Evolutionary conservation across 2,888 invertebrate genomes (phyloP).

Genomic region (Pandemis corylana): DNA sequence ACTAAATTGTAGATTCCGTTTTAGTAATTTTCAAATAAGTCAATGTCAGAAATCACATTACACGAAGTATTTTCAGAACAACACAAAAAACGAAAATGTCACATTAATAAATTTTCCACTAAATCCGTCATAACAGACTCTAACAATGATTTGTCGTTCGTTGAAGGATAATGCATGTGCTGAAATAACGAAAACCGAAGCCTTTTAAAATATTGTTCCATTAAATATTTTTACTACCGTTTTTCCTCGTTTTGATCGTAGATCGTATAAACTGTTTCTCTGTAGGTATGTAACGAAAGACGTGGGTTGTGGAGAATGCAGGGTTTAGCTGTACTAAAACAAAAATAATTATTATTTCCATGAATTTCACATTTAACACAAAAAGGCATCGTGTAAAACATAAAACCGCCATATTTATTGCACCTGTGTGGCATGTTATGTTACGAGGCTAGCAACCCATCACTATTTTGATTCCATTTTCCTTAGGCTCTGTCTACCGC

Average conservation of each 20-base stretch:
- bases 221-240: constrained; percentile 31
- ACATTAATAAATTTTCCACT: constrained; percentile 19
- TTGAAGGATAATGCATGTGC: constrained; percentile 56
- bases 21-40: neutral
- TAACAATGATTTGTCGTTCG: constrained; percentile 60
- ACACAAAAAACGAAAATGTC: neutral
- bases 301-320: no score
- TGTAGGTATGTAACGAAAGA: no score
- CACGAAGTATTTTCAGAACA: neutral
- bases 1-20: neutral
- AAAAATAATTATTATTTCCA: no score
- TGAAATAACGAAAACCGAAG: constrained; percentile 51
- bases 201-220: constrained; percentile 46
- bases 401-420: no score
- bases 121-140: constrained; percentile 29
- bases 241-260: neutral
- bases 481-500: no score
- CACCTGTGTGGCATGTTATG: no score
- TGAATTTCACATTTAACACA: no score
- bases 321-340: no score
- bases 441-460: no score
- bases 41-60: neutral
- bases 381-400: no score
- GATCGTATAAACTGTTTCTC: no score
- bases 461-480: no score